Evolutionary conservation across 1,140 invertebrate species (phyloP).

Genomic region (Heliconius nattereri): DNA sequence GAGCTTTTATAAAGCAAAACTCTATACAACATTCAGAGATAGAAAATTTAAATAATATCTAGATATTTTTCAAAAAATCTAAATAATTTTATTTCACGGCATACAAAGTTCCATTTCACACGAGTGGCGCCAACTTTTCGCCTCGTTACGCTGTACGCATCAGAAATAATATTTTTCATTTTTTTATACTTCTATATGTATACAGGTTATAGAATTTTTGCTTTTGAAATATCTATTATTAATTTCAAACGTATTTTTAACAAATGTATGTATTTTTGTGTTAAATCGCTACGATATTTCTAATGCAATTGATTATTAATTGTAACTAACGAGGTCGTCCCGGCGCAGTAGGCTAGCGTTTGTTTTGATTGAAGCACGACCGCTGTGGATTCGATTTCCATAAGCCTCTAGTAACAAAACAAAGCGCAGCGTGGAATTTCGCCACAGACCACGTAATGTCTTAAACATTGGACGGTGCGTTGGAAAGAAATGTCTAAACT

Average conservation of each 20-base stretch:
- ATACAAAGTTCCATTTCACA: slow-evolving; percentile 1
- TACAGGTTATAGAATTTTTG: not conserved
- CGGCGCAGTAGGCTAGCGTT: no score
- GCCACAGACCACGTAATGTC: no score
- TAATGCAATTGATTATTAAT: not conserved
- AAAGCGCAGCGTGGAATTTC: no score
- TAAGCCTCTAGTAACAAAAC: no score
- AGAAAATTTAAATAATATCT: not conserved
- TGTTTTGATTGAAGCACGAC: not conserved
- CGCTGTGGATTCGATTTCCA: not conserved
- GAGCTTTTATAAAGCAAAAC: not conserved
- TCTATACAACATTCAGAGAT: not conserved
- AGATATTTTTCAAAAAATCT: not conserved
- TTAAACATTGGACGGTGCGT: no score
- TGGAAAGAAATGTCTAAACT: no score
- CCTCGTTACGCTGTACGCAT: not conserved
- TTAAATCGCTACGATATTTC: not conserved
- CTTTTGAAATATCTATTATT: slow-evolving; percentile 4
- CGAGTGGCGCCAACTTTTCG: slow-evolving; percentile 4
- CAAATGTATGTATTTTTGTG: not conserved
- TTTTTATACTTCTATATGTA: not conserved
- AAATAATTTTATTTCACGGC: not conserved
- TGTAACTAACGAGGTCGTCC: not conserved
- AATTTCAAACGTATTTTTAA: not conserved
- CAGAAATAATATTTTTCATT: not conserved